These are phyloP conservation scores for Vicugna pacos DNA, from an alignment of 2,113 vertebrate species.

Conservation along the genomic window DNA sequence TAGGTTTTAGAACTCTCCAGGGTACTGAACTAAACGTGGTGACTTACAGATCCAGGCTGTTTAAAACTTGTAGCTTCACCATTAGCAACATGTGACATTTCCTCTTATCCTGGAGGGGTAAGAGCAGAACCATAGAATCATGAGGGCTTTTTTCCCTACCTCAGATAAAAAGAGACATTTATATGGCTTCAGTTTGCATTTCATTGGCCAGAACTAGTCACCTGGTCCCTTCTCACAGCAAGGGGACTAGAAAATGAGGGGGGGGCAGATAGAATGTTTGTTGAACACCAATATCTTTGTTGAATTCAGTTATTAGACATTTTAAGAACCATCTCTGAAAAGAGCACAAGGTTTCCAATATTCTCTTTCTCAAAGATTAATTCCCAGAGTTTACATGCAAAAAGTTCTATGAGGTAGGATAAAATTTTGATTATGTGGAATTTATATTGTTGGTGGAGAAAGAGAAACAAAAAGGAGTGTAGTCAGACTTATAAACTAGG, in stretches of 20 bases:
- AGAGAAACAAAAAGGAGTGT: background rate
- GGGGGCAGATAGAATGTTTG: background rate
- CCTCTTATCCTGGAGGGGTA: background rate
- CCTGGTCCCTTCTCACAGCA: background rate
- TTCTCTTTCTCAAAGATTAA: background rate
- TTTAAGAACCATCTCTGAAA: background rate
- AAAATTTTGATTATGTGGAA: background rate
- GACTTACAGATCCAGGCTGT: background rate
- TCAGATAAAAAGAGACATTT: background rate
- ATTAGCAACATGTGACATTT: background rate
- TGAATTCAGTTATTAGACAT: background rate
- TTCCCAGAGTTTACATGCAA: background rate
- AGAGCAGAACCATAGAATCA: background rate
- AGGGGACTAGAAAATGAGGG: background rate
- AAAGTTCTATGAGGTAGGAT: background rate
- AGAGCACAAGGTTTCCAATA: background rate
- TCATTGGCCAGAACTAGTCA: background rate
- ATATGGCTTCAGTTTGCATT: background rate
- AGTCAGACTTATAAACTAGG: background rate
- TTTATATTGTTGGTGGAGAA: background rate
- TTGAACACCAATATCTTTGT: background rate
- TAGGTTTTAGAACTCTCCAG: background rate
- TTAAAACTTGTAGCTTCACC: background rate
- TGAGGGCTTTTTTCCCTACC: background rate
- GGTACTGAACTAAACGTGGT: background rate